These are phyloP conservation scores for Oenanthe melanoleuca DNA, from an alignment of 2,113 vertebrate genomes.

Conservation along the genomic window DNA sequence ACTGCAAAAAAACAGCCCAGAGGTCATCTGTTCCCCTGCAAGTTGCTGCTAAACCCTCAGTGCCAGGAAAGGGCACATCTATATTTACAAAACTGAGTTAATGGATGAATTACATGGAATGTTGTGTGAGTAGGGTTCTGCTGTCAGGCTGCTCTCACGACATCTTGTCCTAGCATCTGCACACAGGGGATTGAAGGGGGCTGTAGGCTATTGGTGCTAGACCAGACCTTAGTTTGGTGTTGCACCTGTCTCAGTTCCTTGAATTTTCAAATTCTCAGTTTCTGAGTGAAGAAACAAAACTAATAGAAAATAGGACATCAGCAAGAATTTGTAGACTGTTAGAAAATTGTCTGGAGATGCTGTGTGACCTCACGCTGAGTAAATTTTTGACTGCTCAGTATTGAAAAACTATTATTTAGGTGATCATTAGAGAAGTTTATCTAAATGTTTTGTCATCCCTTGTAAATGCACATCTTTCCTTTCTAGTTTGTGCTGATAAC, in stretches of 20 bases:
- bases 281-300: neutral
- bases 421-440: neutral
- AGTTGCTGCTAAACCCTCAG: neutral
- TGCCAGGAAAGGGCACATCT: neutral
- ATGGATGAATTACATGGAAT: neutral
- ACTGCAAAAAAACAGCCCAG: neutral
- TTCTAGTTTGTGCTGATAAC: conserved; percentile 93
- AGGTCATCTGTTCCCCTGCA: neutral
- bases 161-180: neutral
- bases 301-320: neutral
- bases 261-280: neutral
- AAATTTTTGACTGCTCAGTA: neutral
- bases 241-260: neutral
- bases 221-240: neutral
- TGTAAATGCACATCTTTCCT: neutral
- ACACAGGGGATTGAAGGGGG: neutral
- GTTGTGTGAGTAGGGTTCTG: neutral
- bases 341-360: neutral
- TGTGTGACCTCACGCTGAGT: neutral
- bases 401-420: neutral
- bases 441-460: neutral
- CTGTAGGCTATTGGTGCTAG: neutral
- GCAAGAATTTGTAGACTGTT: neutral
- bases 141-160: neutral
- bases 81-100: neutral